These are phyloP conservation scores for Saxidomus purpurata DNA, from an alignment of 1,140 invertebrate species.

Conservation along the genomic window DNA sequence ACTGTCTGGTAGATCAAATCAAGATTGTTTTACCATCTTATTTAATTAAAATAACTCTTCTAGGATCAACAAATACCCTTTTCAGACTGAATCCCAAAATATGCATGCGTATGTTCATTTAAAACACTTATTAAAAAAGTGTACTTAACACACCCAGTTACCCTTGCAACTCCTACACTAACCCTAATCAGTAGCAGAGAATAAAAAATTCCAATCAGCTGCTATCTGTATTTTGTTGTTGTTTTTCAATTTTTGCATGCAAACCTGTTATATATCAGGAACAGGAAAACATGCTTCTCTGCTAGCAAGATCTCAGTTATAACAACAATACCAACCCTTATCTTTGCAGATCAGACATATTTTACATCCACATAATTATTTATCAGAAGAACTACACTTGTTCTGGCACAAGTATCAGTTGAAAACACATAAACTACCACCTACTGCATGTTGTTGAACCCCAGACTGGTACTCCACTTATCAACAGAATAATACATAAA, in stretches of 20 bases:
- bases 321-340: not conserved
- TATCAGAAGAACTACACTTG: constrained; percentile 11
- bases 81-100: no score
- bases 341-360: not conserved
- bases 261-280: not conserved
- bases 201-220: not conserved
- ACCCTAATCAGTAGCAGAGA: no score
- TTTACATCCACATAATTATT: constrained; percentile 10
- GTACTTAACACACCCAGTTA: no score
- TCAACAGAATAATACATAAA: not conserved
- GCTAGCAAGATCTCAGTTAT: not conserved
- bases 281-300: constrained; percentile 4
- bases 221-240: not conserved
- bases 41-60: no score
- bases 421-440: constrained; percentile 15
- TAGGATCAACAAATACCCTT: no score
- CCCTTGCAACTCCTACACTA: no score
- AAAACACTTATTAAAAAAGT: no score
- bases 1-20: no score
- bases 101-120: no score
- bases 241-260: constrained; percentile 1
- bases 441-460: constrained; percentile 27
- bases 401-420: constrained; percentile 1
- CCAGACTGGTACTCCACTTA: constrained; percentile 4
- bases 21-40: no score